These are phyloP conservation scores for Drosophila rhopaloa DNA, from an alignment of 1,140 invertebrate genomes.

Conservation along the genomic window DNA sequence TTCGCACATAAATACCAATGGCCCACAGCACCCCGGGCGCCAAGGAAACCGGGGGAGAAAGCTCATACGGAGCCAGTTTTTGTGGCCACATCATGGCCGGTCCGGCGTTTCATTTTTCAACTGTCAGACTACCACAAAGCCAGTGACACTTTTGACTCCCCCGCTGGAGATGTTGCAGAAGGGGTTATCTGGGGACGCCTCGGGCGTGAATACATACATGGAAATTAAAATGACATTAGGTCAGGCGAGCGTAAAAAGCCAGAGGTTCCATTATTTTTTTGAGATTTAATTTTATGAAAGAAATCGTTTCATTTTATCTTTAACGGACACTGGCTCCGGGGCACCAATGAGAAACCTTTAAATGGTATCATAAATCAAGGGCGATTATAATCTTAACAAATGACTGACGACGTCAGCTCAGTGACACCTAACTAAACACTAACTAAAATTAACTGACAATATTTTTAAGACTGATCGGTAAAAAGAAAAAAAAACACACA, in stretches of 20 bases:
- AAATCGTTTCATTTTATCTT: slow-evolving; percentile 46
- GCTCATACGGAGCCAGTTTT: slow-evolving; percentile 41
- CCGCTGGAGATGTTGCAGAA: slow-evolving; percentile 14
- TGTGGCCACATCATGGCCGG: slow-evolving; percentile 57
- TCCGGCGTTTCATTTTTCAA: slow-evolving; percentile 52
- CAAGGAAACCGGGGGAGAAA: neutral
- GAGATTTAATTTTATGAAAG: slow-evolving; percentile 10
- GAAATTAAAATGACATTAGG: slow-evolving; percentile 78
- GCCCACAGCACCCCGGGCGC: slow-evolving; percentile 19
- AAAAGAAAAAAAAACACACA: too few species aligned
- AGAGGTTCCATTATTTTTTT: slow-evolving; percentile 21
- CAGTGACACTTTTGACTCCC: slow-evolving; percentile 43
- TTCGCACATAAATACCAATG: slow-evolving; percentile 49
- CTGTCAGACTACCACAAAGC: slow-evolving; percentile 50
- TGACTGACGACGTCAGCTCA: neutral
- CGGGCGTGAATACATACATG: slow-evolving; percentile 52
- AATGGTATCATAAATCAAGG: slow-evolving; percentile 30
- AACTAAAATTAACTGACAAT: neutral
- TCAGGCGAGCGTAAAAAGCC: slow-evolving; percentile 61
- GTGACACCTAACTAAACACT: neutral
- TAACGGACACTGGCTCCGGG: slow-evolving; percentile 31
- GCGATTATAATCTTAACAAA: slow-evolving; percentile 25
- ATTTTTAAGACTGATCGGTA: too few species aligned
- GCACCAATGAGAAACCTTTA: slow-evolving; percentile 12
- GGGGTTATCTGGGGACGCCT: slow-evolving; percentile 43